Evolutionary conservation across 2,888 invertebrate genomes (phyloP).

Genomic region (Masnerella sp.): DNA sequence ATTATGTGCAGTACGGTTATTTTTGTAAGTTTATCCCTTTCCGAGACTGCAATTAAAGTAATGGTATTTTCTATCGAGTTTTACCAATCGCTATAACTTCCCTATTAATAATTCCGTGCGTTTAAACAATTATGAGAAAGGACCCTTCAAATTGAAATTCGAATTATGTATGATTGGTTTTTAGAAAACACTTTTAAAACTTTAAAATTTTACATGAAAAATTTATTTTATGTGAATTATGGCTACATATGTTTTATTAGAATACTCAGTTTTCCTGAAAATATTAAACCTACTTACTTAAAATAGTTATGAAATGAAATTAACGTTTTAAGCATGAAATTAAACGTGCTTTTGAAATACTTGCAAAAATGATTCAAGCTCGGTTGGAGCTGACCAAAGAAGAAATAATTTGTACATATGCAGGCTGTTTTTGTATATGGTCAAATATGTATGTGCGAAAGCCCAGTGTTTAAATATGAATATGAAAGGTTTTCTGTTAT

Average conservation of each 20-base stretch:
- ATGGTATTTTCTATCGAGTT: slow-evolving; percentile 9
- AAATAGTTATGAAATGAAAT: slow-evolving; percentile 7
- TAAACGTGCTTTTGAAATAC: background rate
- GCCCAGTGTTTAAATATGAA: slow-evolving; percentile 1
- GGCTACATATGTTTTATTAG: too few species aligned
- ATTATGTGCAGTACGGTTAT: slow-evolving; percentile 12
- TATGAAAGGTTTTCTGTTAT: background rate
- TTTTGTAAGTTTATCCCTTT: slow-evolving; percentile 8
- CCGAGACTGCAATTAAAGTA: slow-evolving; percentile 17
- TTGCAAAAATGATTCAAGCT: background rate
- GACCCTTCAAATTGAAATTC: too few species aligned
- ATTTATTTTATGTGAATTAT: too few species aligned
- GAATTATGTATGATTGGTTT: too few species aligned
- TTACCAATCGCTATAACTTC: slow-evolving; percentile 11
- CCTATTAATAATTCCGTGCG: slow-evolving; percentile 1
- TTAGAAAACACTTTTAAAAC: too few species aligned
- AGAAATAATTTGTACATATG: background rate
- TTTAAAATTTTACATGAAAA: too few species aligned
- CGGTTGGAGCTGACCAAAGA: too few species aligned
- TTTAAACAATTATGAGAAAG: slow-evolving; percentile 22
- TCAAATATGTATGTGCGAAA: background rate
- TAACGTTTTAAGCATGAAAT: background rate
- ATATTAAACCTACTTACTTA: too few species aligned
- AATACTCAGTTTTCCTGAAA: too few species aligned
- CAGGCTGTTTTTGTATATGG: background rate